Percentiles rank a stretch among this genome's conserved stretches.
These are phyloP conservation scores for Nemapogon koenigi DNA, from an alignment of 2,888 invertebrate genomes.

Conservation along the genomic window DNA sequence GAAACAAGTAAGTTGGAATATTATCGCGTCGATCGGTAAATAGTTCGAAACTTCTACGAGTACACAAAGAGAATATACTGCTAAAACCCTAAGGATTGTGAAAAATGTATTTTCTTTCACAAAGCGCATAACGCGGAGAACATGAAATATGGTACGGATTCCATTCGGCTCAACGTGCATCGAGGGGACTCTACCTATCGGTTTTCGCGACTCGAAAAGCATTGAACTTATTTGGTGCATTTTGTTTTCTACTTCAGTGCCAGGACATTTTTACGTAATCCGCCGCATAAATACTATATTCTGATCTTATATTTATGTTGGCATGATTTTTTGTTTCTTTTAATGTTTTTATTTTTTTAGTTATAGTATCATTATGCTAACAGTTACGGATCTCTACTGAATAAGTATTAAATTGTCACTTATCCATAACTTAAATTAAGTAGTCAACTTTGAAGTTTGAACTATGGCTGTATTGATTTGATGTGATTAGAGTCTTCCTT, in stretches of 20 bases:
- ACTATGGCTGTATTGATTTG: too few species aligned
- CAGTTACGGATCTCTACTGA: too few species aligned
- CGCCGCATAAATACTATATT: too few species aligned
- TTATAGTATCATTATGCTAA: too few species aligned
- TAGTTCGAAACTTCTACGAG: conserved; percentile 8
- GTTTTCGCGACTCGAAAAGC: conserved; percentile 47
- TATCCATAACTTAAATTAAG: too few species aligned
- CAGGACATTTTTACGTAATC: conserved; percentile 6
- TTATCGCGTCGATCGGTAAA: conserved; percentile 1
- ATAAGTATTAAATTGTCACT: too few species aligned
- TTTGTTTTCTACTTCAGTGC: conserved; percentile 35
- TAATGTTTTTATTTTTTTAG: too few species aligned
- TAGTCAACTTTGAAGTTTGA: too few species aligned
- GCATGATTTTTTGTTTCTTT: too few species aligned
- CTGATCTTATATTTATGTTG: too few species aligned
- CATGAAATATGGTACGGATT: conserved; percentile 61
- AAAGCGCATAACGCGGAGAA: conserved; percentile 57
- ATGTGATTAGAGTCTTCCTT: too few species aligned
- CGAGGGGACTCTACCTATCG: conserved; percentile 42
- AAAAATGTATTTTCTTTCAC: conserved; percentile 62
- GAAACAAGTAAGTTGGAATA: background rate
- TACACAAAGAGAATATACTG: conserved; percentile 34
- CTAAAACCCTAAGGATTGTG: conserved; percentile 50
- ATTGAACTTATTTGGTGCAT: conserved; percentile 46
- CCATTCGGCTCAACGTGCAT: conserved; percentile 51